phyloP scores from a whole-genome alignment of 2,888 invertebrate genomes.

The Lumbricus terrestris region DNA sequence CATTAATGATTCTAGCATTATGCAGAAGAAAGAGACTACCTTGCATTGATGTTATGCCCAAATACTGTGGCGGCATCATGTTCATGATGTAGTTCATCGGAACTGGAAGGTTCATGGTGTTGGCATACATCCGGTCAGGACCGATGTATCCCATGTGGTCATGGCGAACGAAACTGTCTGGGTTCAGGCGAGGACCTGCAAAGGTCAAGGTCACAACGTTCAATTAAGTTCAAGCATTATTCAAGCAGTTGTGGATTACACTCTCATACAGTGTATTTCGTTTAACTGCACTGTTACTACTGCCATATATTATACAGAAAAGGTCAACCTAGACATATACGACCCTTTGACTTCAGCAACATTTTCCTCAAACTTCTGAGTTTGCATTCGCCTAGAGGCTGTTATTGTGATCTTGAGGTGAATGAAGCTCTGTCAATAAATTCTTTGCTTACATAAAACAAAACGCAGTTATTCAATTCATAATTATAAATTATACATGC shows the following conservation, averaged over 20 bases:
- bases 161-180: constrained; percentile 62
- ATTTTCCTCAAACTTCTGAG: no score
- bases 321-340: no score
- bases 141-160: constrained; percentile 92
- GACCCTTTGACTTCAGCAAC: no score
- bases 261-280: no score
- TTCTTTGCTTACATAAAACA: neutral
- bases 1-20: neutral
- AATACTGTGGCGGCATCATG: constrained; percentile 56
- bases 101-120: constrained; percentile 76
- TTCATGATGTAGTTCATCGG: constrained; percentile 92
- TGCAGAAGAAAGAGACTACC: neutral
- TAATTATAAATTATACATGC: neutral
- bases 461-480: neutral
- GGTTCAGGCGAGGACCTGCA: constrained; percentile 36
- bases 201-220: neutral
- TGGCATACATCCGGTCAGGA: constrained; percentile 66
- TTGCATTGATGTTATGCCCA: neutral
- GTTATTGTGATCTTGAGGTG: no score
- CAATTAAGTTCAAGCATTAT: neutral
- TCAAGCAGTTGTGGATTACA: neutral
- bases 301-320: no score
- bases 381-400: no score
- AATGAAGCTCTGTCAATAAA: no score
- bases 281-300: no score